Evolutionary conservation across 2,888 invertebrate genomes (phyloP).

Genomic region (Drosophila meridiana): DNA sequence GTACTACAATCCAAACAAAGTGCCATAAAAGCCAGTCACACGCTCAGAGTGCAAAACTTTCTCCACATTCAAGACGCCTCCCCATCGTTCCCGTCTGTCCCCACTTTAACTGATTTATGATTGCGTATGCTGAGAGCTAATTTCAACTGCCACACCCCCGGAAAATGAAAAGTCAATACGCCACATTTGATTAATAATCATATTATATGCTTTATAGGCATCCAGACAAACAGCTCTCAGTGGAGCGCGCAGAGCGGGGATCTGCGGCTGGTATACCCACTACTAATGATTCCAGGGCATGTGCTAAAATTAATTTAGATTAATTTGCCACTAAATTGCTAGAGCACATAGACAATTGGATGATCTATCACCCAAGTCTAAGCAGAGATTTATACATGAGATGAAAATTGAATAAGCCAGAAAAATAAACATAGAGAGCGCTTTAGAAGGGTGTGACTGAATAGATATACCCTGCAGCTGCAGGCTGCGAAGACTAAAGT

Average conservation of each 20-base stretch:
- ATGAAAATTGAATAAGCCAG: neutral
- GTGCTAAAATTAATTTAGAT: slow-evolving; percentile 47
- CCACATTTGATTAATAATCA: slow-evolving; percentile 76
- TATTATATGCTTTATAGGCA: slow-evolving; percentile 79
- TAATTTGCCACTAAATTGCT: slow-evolving; percentile 37
- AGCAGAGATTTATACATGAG: neutral
- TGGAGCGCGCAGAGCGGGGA: neutral
- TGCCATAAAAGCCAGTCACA: slow-evolving; percentile 75
- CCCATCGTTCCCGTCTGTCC: neutral
- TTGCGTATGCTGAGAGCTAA: slow-evolving; percentile 16
- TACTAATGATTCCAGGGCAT: slow-evolving; percentile 28
- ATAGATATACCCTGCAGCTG: neutral
- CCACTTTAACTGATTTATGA: slow-evolving; percentile 64
- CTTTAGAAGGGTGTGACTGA: neutral
- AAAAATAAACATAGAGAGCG: neutral
- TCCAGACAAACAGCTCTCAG: slow-evolving; percentile 27
- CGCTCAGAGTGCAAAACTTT: slow-evolving; percentile 63
- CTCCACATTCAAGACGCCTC: slow-evolving; percentile 9
- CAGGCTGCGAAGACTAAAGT: no score
- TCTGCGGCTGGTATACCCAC: slow-evolving; percentile 26
- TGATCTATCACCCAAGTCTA: slow-evolving; percentile 8
- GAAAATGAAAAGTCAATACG: slow-evolving; percentile 74
- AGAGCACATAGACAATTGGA: neutral
- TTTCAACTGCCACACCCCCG: slow-evolving; percentile 21
- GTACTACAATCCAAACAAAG: slow-evolving; percentile 75